Evolutionary conservation across 2,113 vertebrate species (phyloP), one percentile per base, ranked within the genome.

Genomic region (Platysteira castanea): DNA sequence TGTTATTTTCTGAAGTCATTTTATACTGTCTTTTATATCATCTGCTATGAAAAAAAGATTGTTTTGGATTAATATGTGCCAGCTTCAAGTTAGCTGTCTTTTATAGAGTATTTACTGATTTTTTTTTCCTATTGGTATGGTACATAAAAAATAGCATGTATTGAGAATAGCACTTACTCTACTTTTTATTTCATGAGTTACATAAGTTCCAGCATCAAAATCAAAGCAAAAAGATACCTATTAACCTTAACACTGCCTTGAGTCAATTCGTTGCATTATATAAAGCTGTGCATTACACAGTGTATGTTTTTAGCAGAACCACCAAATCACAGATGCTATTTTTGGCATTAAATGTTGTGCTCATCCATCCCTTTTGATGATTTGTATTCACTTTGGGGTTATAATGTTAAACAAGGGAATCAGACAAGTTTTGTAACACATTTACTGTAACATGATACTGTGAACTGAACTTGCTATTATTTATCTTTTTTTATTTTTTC

Each of bases 351-450:
- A 96, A 77, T 90, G 47, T 92, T 90, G 78, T n/a, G 57, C 71
- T 96, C 2, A 1, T 96, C 95, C 85, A 77, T 96, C 96, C 90
- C 75, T 95, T 93, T 52, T 23, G 19, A 84, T 98, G 97, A 97
- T 98, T 97, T 98, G 97, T 98, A 89, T 92, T 93, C 96, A 87
- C 96, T 95, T 79, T 87, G 97, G 93, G 95, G 74, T 85, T 98
- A 94, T 97, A 95, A 98, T 97, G 96, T 97, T 98, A 97, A 98
- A 92, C 96, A 91, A 96, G 97, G 95, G 97, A 97, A 96, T 98
- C 75, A 28, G 85, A 96, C 89, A 97, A 97, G 94, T 98, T 98
- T 97, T 87, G 76, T 93, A 97, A 84, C 95, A 86, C 97, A 95
- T 96, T 98, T 96, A 84, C 89, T 97, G 95, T 96, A 97, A 98